A percentile compares a stretch with the other conserved stretches of the same genome.
Conservation (phyloP, 2,113 vertebrate genomes). For the Geococcyx californianus region DNA sequence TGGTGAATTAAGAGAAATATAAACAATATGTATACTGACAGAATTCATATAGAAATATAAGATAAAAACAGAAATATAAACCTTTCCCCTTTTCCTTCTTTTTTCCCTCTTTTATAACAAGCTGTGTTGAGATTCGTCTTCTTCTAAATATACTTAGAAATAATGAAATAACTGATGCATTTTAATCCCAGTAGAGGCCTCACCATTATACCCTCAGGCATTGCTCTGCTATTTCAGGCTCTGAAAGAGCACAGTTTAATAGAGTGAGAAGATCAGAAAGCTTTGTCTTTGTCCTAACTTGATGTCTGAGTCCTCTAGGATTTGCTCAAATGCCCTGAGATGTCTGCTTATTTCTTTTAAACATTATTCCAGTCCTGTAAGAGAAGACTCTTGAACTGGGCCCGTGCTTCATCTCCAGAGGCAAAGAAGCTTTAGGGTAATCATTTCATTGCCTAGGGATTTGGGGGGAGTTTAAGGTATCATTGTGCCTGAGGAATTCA, state of each 20-base stretch:
- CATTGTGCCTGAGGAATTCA: not conserved
- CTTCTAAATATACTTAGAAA: constrained; percentile 49
- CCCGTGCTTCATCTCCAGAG: constrained; percentile 9
- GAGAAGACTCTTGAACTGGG: not conserved
- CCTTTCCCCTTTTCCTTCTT: not conserved
- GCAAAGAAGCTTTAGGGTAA: constrained; percentile 29
- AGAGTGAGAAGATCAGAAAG: constrained; percentile 44
- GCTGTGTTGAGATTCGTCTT: not conserved
- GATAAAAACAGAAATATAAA: not conserved
- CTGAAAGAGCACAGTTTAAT: not conserved
- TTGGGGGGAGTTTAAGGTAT: not conserved
- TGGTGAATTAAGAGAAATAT: not conserved
- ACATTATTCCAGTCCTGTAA: not conserved
- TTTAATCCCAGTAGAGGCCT: constrained; percentile 6
- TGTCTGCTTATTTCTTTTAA: constrained; percentile 15
- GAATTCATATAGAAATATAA: not conserved
- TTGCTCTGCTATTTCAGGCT: constrained; percentile 37
- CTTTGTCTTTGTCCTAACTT: constrained; percentile 36
- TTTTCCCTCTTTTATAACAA: not conserved
- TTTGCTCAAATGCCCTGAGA: constrained; percentile 8
- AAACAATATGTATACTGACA: not conserved
- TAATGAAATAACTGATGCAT: constrained; percentile 48
- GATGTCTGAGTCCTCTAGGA: constrained; percentile 18
- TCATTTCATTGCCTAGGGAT: constrained; percentile 9
- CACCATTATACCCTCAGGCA: constrained; percentile 24